Evolutionary conservation across 2,888 invertebrate species (phyloP), one percentile per base, ranked within the genome.

Genomic region (Blera fallax): DNA sequence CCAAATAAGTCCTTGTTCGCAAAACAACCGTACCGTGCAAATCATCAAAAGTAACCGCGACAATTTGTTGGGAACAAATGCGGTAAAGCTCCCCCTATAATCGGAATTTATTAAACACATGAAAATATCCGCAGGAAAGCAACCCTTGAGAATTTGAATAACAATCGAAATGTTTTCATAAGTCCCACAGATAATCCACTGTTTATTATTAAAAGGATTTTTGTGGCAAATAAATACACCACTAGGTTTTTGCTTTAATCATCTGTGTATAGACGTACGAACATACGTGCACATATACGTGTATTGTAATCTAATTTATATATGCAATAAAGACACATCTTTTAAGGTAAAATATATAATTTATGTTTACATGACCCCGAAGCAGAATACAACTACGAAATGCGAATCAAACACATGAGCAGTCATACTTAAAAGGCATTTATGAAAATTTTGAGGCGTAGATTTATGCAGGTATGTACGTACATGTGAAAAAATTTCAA

Each of bases 201-300:
- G 65, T 74, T 80, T 84, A 80, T 76, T 85, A 60, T 81, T 11
- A 37, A 70, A 54, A 65, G 52, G 52, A 65, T 76, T 80, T 78
- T 76, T 50, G 50, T 74, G 50, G 56, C 29, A 54, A 45, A 70
- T 54, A 70, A 65, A 74, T 80, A 81, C 16, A 69, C 48, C 64
- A 37, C 48, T 32, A 21, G 37, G 50, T 21, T 43, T 43, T 64
- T 73, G 56, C 48, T 34, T 72, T 40, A 69, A 69, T 69, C 56
- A 52, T 64, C 29, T 40, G 11, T 43, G 11, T 14, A 7, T 34
- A 24, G 11, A 18, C 11, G 24, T 37, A 21, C 3, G 11, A 5
- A 34, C 11, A 18, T 18, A 27, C 18, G 27, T 16, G 43, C 16
- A 54, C 3, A 34, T 40, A 8, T 14, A 40, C 1, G n/a, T 45